Base-by-base conservation (phyloP, 2,888 invertebrate genomes). In the Napeogenes inachia region DNA sequence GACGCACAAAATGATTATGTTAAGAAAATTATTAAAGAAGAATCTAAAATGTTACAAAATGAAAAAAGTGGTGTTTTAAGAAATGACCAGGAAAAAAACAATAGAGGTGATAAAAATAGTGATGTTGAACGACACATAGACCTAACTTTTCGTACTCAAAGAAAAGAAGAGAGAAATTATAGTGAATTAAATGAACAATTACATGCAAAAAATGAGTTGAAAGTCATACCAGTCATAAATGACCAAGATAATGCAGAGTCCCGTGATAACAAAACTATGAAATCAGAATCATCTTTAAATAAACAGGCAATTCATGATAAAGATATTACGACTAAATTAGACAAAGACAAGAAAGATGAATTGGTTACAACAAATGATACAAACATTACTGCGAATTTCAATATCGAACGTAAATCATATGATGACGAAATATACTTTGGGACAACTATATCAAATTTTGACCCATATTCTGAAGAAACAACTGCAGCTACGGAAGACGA, bases 1-100 rank as follows among this genome's bases (percentile, higher is more conserved):
- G 71, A 83, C 45, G 67, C 74, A 45, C 83, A 87, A 32, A 68
- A 74, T 62, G 77, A 77, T 1, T 85, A 74, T 62, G 80, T 88
- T 0, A 70, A 78, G 35, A 73, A 78, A 55, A 70, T 87, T 50
- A 59, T 88, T 32, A 70, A 77, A 64, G 78, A 87, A 65, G 86
- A 87, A 71, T 66, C 77, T n/a, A 65, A 71, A 13, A 75, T 74
- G 56, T 59, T 79, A 30, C 56, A 67, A 66, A 67, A 57, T 38
- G 58, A 65, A 32, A 54, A 65, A 54, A 57, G 63, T 32, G 57
- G 50, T 63, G 46, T 64, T 30, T 59, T 45, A 55, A 55, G 61
- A 12, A 61, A 53, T 35, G 58, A 58, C 21, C 38, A 57, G 63
- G 56, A 33, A 8, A 60, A 68, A 50, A 60, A 61, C 13, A 46